Evolutionary conservation across 2,888 invertebrate species (phyloP).

Genomic region (Calameuta idolon): DNA sequence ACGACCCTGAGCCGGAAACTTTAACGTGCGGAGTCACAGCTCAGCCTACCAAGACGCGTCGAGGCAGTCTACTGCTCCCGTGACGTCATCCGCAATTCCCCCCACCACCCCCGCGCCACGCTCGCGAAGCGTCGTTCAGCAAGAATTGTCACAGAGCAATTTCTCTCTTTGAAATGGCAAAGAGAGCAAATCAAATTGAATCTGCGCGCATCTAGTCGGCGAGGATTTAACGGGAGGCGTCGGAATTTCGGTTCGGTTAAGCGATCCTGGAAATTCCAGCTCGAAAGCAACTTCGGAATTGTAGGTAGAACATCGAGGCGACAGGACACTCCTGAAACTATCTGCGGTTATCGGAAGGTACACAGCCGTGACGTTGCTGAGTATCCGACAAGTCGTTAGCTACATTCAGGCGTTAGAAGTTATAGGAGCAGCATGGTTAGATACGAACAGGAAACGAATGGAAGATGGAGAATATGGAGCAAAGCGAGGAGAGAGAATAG

Average conservation of each 20-base stretch:
- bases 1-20: slow-evolving; percentile 53
- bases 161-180: not conserved
- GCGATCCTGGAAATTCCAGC: not conserved
- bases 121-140: not conserved
- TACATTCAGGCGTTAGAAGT: too few species aligned
- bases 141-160: not conserved
- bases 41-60: slow-evolving; percentile 31
- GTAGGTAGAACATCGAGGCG: not conserved
- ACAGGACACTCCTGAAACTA: slow-evolving; percentile 1
- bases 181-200: not conserved
- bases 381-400: slow-evolving; percentile 1
- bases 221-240: not conserved
- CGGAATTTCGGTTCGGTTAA: slow-evolving; percentile 1
- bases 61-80: not conserved
- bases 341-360: slow-evolving; percentile 7
- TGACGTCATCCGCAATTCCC: too few species aligned
- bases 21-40: slow-evolving; percentile 45
- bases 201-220: not conserved
- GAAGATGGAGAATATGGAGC: too few species aligned
- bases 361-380: slow-evolving; percentile 8
- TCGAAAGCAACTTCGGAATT: not conserved
- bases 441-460: too few species aligned
- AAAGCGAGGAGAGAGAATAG: not conserved
- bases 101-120: too few species aligned
- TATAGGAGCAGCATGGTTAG: too few species aligned